A percentile compares a stretch with the other conserved stretches of the same genome.
Conservation (phyloP, 2,113 vertebrate species). For the Edolisoma coerulescens region DNA sequence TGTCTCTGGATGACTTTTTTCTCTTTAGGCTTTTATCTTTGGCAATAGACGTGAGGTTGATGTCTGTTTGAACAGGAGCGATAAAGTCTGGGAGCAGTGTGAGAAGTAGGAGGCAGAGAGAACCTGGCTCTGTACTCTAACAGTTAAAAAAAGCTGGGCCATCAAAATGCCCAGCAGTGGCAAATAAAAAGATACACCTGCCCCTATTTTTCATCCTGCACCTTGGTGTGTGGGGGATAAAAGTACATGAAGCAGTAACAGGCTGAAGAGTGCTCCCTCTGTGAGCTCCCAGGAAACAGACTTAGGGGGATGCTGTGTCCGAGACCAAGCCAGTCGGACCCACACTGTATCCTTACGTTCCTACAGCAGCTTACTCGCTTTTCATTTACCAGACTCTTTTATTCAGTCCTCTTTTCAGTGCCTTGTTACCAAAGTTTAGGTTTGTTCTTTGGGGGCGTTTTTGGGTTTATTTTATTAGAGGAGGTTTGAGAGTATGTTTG, state of each 20-base stretch:
- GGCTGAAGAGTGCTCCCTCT: background rate
- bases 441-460: background rate
- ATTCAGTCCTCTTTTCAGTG: background rate
- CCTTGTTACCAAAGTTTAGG: background rate
- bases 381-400: background rate
- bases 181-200: background rate
- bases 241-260: background rate
- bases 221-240: background rate
- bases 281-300: background rate
- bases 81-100: background rate
- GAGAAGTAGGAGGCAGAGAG: background rate
- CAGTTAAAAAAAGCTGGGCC: background rate
- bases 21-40: background rate
- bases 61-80: rapidly evolving
- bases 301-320: background rate
- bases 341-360: background rate
- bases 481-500: conserved; percentile 40
- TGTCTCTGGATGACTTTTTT: background rate
- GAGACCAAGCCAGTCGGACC: background rate
- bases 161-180: background rate
- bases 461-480: background rate
- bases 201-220: background rate
- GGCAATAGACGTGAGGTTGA: background rate
- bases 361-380: background rate
- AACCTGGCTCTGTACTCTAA: background rate